Evolutionary conservation across 2,797 vertebrate genomes (phyloP).

Genomic region (Tolypeutes matacus): DNA sequence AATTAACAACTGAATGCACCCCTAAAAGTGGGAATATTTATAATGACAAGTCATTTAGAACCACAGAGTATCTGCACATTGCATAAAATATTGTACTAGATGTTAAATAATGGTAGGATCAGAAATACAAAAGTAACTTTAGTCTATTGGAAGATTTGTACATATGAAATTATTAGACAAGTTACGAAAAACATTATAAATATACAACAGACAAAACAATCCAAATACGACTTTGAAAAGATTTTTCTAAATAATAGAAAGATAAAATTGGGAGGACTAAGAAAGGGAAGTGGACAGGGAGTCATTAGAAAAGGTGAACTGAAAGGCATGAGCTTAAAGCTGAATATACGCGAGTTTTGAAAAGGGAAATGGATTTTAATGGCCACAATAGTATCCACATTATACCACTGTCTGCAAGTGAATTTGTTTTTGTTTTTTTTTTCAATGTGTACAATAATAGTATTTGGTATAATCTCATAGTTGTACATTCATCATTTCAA

Average conservation of each 20-base stretch:
- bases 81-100: neutral
- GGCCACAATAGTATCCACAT: neutral
- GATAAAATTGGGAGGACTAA: neutral
- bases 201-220: conserved; percentile 4
- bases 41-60: neutral
- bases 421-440: too few species aligned
- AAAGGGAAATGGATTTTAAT: conserved; percentile 33
- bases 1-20: neutral
- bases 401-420: too few species aligned
- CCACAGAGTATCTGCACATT: neutral
- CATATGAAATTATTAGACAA: conserved; percentile 25
- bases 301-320: neutral
- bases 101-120: neutral
- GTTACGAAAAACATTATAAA: neutral
- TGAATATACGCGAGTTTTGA: neutral
- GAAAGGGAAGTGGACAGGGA: neutral
- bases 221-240: neutral
- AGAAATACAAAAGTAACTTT: conserved; percentile 2
- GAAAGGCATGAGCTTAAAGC: neutral
- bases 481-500: too few species aligned
- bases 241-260: neutral
- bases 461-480: too few species aligned
- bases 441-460: too few species aligned
- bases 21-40: neutral
- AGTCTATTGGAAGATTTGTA: neutral